A percentile compares a stretch with the other conserved stretches of the same genome.
These are phyloP conservation scores for Mormoops blainvillei DNA, from an alignment of 2,113 vertebrate species.

Conservation along the genomic window DNA sequence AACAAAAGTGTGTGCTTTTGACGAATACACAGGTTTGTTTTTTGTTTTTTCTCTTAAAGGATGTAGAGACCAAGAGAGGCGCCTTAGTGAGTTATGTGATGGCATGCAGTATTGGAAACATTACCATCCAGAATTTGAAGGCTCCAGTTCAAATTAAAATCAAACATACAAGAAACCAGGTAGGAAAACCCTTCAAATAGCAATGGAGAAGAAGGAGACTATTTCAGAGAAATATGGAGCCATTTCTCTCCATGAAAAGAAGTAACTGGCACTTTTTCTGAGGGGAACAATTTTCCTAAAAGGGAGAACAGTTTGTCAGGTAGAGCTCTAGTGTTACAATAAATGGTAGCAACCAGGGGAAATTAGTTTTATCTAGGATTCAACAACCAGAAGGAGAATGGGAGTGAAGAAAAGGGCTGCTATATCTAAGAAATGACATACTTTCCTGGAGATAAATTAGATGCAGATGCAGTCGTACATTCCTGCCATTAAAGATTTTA, in stretches of 20 bases:
- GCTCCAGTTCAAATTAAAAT: conserved; percentile 90
- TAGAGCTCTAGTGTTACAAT: no score
- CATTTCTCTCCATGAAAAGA: background rate
- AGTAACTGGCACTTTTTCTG: background rate
- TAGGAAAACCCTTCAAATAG: conserved; percentile 63
- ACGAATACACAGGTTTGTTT: background rate
- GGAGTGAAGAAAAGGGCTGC: background rate
- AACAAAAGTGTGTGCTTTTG: conserved; percentile 57
- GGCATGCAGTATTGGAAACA: conserved; percentile 93
- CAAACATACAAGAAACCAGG: conserved; percentile 84
- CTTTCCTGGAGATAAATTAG: background rate
- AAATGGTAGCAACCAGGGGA: background rate
- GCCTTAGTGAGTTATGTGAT: conserved; percentile 93
- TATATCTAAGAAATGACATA: background rate
- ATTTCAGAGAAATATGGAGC: background rate
- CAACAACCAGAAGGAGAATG: background rate
- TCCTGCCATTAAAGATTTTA: background rate
- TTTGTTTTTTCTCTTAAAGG: conserved; percentile 76
- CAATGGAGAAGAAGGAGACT: background rate
- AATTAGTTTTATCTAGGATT: background rate
- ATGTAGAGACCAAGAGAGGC: conserved; percentile 67
- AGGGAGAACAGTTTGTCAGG: background rate
- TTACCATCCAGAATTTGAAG: conserved; percentile 84
- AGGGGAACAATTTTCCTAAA: background rate
- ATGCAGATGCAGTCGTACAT: background rate